Evolutionary conservation across 2,797 vertebrate species (phyloP), one percentile per base, ranked within the genome.

Genomic region (Notoglanidium macrostoma): DNA sequence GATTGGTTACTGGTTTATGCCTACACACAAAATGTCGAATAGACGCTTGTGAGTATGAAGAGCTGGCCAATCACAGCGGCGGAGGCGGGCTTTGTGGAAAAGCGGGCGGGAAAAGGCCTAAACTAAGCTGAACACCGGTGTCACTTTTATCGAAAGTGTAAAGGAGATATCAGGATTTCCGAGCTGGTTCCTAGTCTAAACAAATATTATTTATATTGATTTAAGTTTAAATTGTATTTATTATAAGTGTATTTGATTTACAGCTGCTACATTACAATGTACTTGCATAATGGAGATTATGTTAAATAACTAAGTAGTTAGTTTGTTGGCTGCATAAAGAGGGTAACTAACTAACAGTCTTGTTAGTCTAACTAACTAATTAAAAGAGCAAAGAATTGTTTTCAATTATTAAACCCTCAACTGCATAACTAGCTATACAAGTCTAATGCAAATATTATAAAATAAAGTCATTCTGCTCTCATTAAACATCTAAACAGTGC

Each of bases 71-170:
- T 85, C 40, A 14, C 1, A 21, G 72, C n/a, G 4, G 0, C 0
- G 26, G 26, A 51, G 84, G 84, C 84, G 84, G 84, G 73, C 23
- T 49, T 65, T 65, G 44, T 54, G 0, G 4, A 23, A 85, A 85
- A 57, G 67, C 73, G 57, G 73, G 84, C 35, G 84, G 26, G 57
- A 85, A 54, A 85, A 77, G 57, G 72, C 57, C 80, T 83, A 83
- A 7, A 19, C 46, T 82, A 80, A 44, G 12, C 57, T 61, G 74
- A 26, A 14, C 77, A 63, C 83, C 55, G 40, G 84, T 85, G 73
- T 54, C n/a, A 63, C 26, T 85, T 85, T 81, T 44, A 40, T 55
- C 29, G 5, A 44, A 59, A 55, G 83, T 72, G 68, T 21, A 40
- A 73, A 46, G 59, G 7, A 84, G 32, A 70, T 2, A 4, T 32